A percentile compares a stretch with the other conserved stretches of the same genome.
Conservation (phyloP, 2,888 invertebrate species). For the Eremobia ochroleuca region DNA sequence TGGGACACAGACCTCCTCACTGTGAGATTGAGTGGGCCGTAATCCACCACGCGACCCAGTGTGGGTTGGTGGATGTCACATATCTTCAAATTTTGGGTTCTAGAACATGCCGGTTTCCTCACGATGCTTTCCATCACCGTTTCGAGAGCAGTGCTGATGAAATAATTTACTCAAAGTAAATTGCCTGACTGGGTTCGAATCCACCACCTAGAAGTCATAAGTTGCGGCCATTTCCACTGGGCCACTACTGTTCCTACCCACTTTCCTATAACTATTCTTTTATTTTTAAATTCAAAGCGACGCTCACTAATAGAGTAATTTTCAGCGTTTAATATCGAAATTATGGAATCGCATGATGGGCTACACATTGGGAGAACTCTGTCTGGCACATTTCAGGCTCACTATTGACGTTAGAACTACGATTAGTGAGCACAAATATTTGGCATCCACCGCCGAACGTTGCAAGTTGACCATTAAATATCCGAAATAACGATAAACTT, state of each 20-base stretch:
- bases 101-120: neutral
- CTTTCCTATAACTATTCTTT: neutral
- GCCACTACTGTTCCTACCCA: neutral
- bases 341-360: slow-evolving; percentile 32
- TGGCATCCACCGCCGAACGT: slow-evolving; percentile 37
- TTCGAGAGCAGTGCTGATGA: neutral
- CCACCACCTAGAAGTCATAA: neutral
- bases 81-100: neutral
- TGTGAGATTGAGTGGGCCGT: neutral
- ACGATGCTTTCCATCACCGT: neutral
- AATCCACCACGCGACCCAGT: neutral
- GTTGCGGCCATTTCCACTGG: too few relatives aligned
- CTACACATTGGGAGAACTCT: slow-evolving; percentile 41
- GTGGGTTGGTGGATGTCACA: neutral
- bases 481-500: slow-evolving; percentile 4
- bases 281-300: neutral
- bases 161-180: neutral
- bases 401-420: slow-evolving; percentile 61
- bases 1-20: neutral
- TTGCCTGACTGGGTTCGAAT: neutral
- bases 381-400: slow-evolving; percentile 53
- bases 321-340: slow-evolving; percentile 39
- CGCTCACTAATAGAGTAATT: neutral
- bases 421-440: slow-evolving; percentile 63
- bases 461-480: slow-evolving; percentile 28